Evolutionary conservation across 2,888 invertebrate genomes (phyloP), one percentile per base, ranked within the genome.

Genomic region (Drosophila incognita): DNA sequence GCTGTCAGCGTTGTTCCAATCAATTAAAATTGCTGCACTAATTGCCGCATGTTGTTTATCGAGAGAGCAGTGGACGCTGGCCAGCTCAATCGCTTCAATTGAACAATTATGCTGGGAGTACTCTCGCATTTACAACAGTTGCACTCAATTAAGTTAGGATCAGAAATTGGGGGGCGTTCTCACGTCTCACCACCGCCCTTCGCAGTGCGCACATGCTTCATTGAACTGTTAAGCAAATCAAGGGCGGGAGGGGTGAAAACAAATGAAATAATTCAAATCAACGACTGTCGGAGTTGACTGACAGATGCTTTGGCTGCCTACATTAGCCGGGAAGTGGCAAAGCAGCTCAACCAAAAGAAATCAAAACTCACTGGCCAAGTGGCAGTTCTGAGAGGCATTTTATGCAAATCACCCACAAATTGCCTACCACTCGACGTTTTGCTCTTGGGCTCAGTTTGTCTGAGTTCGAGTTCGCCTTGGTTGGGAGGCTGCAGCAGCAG

Each of bases 371-470:
- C 51, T 76, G 57, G 46, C 48, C 59, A 52, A 63, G 63, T 46
- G 48, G 54, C 51, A 58, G 48, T 40, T 59, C 21, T 33, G 31
- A 67, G 65, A 63, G 72, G 60, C 70, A 74, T 64, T 87, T 84
- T 84, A 84, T 87, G 89, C 89, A 89, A 89, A 89, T 89, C 89
- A 87, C 72, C 75, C 71, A 60, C 66, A 81, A 81, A 81, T 81
- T 79, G 79, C 77, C 77, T 71, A 62, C 63, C 65, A 72, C 72
- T 76, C 56, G 61, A 64, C 46, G 60, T 49, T 46, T 46, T 35
- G 35, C 21, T 33, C 21, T 46, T 46, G 67, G 24, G 24, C 46
- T 24, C 15, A 46, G 15, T 24, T 11, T 24, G 27, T 11, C 24
- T 11, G 27, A 54, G 27, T 54, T 54, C 38, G 56, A 36, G 18